Conservation (phyloP, 2,113 vertebrate species). For the Mungos mungo region DNA sequence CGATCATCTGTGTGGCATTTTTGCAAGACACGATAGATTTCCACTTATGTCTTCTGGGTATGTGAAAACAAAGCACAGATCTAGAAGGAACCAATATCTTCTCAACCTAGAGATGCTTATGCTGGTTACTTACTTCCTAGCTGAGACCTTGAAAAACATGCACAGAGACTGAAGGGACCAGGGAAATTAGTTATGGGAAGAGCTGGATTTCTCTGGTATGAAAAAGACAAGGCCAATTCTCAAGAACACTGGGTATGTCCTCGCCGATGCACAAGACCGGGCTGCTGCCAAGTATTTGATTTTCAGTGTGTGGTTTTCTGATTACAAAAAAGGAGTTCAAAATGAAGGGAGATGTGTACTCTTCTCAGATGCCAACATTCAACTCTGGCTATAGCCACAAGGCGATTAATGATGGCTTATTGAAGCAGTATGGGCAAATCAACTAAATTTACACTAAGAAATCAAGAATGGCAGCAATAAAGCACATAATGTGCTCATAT, state of each 20-base stretch:
- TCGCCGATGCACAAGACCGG: background rate
- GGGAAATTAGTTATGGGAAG: background rate
- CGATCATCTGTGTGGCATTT: background rate
- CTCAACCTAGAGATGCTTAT: background rate
- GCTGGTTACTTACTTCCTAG: background rate
- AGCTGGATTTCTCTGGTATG: background rate
- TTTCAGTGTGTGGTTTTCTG: background rate
- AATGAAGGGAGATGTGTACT: background rate
- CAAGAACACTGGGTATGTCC: background rate
- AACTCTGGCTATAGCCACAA: background rate
- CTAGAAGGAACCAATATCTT: background rate
- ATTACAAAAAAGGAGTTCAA: background rate
- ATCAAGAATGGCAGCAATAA: constrained; percentile 41
- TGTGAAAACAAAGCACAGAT: background rate
- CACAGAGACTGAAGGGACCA: background rate
- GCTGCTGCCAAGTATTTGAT: background rate
- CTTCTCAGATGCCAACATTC: background rate
- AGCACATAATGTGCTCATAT: background rate
- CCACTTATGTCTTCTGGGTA: background rate
- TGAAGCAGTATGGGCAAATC: background rate
- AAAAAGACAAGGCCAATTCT: background rate
- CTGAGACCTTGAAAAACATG: constrained; percentile 2
- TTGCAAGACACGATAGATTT: background rate
- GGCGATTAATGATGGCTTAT: background rate
- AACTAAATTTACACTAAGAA: constrained; percentile 38